phyloP scores from a whole-genome alignment of 1,140 invertebrate species.

The Heliconius nattereri region DNA sequence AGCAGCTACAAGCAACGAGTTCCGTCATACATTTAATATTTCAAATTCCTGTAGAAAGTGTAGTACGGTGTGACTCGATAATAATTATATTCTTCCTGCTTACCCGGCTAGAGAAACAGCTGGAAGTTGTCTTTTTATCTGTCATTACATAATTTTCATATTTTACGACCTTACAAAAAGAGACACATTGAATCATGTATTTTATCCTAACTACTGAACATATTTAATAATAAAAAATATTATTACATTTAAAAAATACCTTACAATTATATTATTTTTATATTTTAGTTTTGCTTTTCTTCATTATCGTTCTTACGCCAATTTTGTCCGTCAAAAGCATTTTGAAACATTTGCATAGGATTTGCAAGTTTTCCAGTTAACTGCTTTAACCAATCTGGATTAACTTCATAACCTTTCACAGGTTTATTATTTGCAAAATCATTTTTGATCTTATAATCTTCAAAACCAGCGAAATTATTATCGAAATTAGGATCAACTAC shows the following conservation, averaged over 20 bases:
- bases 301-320: slow-evolving; percentile 23
- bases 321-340: not conserved
- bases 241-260: not conserved
- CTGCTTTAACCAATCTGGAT: slow-evolving; percentile 40
- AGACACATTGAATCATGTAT: too few species aligned
- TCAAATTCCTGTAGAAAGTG: too few species aligned
- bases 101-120: too few species aligned
- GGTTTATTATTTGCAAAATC: slow-evolving; percentile 32
- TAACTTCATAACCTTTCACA: slow-evolving; percentile 30
- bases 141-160: too few species aligned
- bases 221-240: not conserved
- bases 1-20: too few species aligned
- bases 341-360: slow-evolving; percentile 27
- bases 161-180: too few species aligned
- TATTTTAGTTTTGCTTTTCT: not conserved
- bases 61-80: too few species aligned
- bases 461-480: slow-evolving; percentile 19
- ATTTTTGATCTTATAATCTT: slow-evolving; percentile 35
- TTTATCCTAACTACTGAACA: not conserved
- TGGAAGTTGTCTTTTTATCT: too few species aligned
- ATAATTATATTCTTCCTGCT: too few species aligned
- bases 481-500: slow-evolving; percentile 31
- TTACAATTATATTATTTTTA: not conserved
- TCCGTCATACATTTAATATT: too few species aligned
- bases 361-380: slow-evolving; percentile 37